Conservation (phyloP, 2,113 vertebrate species). For the Lichenostomus cassidix region DNA sequence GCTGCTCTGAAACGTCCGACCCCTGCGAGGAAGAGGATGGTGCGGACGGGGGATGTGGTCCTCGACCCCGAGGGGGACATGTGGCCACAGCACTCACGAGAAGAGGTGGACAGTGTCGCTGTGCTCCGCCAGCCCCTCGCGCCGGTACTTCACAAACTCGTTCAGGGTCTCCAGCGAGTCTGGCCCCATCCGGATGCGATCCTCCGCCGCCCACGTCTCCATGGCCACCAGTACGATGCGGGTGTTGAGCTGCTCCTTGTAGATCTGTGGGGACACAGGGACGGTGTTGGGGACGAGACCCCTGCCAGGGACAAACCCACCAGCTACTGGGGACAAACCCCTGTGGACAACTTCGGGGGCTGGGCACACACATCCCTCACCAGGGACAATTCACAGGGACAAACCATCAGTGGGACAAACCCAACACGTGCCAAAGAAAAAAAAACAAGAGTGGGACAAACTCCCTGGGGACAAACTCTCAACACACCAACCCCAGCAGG, state of each 20-base stretch:
- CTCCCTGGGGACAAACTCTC: neutral
- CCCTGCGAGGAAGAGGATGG: slow-evolving; percentile 70
- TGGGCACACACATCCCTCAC: neutral
- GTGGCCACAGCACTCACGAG: slow-evolving; percentile 73
- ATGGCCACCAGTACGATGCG: slow-evolving; percentile 95
- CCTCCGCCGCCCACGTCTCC: slow-evolving; percentile 91
- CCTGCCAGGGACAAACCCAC: too few species aligned
- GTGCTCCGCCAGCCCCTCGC: slow-evolving; percentile 80
- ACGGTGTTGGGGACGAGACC: neutral
- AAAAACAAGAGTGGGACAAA: neutral
- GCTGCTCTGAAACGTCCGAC: slow-evolving; percentile 89
- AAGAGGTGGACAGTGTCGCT: slow-evolving; percentile 91
- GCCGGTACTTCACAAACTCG: slow-evolving; percentile 90
- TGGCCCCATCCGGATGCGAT: slow-evolving; percentile 83
- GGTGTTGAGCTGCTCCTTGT: slow-evolving; percentile 94
- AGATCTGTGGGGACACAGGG: slow-evolving; percentile 76
- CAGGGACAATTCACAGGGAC: neutral
- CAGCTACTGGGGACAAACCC: neutral
- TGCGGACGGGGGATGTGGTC: neutral
- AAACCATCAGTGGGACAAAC: neutral
- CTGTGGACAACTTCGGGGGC: neutral
- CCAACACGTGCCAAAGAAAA: neutral
- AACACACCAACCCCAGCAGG: neutral
- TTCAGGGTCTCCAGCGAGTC: slow-evolving; percentile 86
- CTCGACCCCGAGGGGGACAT: neutral